phyloP scores from a whole-genome alignment of 1,140 invertebrate genomes.

The Musca vetustissima region DNA sequence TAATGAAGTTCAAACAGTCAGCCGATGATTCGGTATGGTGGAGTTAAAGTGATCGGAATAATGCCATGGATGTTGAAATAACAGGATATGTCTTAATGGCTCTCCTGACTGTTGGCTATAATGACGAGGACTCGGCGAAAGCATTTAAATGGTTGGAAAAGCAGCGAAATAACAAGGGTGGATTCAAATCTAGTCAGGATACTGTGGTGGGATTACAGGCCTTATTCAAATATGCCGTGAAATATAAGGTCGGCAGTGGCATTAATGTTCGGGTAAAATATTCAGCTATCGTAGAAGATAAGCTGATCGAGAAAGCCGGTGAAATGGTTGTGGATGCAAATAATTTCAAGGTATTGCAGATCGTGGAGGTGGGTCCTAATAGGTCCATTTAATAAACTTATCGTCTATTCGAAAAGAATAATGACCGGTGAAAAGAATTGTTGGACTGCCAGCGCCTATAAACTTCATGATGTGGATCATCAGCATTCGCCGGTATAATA shows the following conservation, averaged over 20 bases:
- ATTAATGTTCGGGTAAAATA: background rate
- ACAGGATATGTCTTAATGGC: background rate
- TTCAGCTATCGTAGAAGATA: background rate
- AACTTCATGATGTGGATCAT: background rate
- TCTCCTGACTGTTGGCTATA: background rate
- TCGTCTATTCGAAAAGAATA: background rate
- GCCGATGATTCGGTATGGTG: background rate
- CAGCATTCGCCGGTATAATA: background rate
- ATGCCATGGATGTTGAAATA: conserved; percentile 1
- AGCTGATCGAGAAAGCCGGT: background rate
- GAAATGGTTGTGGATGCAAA: background rate
- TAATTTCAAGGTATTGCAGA: background rate
- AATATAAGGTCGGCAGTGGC: background rate
- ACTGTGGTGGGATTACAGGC: conserved; percentile 6
- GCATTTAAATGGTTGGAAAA: background rate
- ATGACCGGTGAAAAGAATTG: background rate
- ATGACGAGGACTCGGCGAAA: background rate
- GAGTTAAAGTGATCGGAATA: background rate
- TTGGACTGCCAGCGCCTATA: background rate
- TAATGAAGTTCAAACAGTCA: too few species aligned
- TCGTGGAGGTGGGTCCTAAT: too few species aligned
- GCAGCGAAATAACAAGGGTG: conserved; percentile 4
- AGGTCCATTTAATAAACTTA: too few species aligned
- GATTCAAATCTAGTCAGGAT: background rate
- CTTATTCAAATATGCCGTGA: background rate